phyloP scores from a whole-genome alignment of 2,797 vertebrate genomes.

The Myotis planiceps region DNA sequence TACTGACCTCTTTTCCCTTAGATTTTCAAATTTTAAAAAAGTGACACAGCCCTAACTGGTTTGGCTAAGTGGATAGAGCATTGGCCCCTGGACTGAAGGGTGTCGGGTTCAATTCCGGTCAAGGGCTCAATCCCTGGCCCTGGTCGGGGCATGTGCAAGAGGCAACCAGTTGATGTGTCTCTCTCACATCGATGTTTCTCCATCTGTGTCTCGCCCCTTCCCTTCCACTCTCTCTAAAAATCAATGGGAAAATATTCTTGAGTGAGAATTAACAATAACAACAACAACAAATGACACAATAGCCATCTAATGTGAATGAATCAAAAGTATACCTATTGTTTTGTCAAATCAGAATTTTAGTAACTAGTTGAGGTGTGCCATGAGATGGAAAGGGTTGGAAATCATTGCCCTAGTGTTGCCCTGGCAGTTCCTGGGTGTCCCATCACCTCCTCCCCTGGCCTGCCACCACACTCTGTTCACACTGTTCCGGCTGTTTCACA shows the following conservation, averaged over 20 bases:
- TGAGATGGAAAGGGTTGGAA: neutral
- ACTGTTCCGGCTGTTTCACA: accelerated
- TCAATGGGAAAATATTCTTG: too few relatives aligned
- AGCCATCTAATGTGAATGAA: neutral
- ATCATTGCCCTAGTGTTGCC: neutral
- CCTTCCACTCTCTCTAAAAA: too few relatives aligned
- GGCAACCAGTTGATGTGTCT: too few relatives aligned
- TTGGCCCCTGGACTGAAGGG: too few relatives aligned
- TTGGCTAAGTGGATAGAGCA: too few relatives aligned
- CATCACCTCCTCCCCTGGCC: accelerated
- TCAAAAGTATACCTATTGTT: neutral
- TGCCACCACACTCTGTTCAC: neutral
- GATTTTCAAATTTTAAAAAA: neutral
- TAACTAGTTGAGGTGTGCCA: neutral
- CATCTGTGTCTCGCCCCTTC: too few relatives aligned
- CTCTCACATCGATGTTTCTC: too few relatives aligned
- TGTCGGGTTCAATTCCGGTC: too few relatives aligned
- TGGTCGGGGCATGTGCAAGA: too few relatives aligned
- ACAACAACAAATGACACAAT: neutral
- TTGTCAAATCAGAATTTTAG: neutral
- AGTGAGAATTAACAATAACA: too few relatives aligned
- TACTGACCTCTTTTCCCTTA: neutral
- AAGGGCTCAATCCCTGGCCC: too few relatives aligned
- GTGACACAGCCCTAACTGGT: too few relatives aligned
- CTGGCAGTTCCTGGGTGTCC: neutral